Conservation (phyloP, 2,113 vertebrate genomes). For the Albula goreensis region DNA sequence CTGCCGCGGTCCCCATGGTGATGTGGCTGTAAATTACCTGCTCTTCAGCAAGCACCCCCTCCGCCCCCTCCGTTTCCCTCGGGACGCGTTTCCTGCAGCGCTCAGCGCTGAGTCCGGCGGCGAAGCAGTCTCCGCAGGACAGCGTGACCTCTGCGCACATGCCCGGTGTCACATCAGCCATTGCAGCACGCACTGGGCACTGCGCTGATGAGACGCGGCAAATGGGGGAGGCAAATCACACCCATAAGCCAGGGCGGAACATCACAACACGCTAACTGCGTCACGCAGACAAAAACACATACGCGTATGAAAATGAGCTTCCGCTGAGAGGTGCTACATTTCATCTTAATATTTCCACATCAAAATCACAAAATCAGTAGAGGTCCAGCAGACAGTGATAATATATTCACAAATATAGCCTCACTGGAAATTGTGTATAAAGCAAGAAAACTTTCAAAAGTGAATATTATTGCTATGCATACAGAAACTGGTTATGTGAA, state of each 20-base stretch:
- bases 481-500: no score
- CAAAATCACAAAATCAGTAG: background rate
- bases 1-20: constrained; percentile 41
- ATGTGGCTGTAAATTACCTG: constrained; percentile 50
- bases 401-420: background rate
- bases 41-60: background rate
- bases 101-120: background rate
- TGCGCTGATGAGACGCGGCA: background rate
- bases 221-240: background rate
- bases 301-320: background rate
- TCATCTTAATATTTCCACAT: background rate
- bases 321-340: background rate
- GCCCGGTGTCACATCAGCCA: background rate
- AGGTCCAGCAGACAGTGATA: background rate
- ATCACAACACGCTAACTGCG: background rate
- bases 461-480: no score
- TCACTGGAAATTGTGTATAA: no score
- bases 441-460: no score
- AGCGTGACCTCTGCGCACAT: background rate
- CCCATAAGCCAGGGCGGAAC: background rate
- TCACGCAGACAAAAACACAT: background rate
- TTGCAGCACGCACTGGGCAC: background rate
- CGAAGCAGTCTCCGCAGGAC: background rate
- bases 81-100: background rate
- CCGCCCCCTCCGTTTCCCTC: background rate